Base-by-base conservation (phyloP, 2,797 vertebrate genomes). In the Sorex maritimensis region DNA sequence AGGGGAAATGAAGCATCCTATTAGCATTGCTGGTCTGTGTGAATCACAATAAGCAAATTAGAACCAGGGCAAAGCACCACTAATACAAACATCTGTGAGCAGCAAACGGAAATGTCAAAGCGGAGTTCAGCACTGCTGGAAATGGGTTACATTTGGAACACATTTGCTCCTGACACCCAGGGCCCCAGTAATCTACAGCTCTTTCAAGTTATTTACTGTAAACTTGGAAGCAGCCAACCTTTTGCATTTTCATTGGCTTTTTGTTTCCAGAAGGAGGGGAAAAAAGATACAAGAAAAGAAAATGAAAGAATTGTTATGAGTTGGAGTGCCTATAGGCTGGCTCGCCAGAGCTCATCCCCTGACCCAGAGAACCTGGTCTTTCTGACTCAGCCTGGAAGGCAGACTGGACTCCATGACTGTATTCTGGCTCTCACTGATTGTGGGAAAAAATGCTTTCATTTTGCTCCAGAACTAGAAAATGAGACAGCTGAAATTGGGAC, bases 131-230 rank as follows among this genome's bases (percentile, higher is more conserved):
- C 69, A 78, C 90, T 92, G 85, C 15, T 24, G 41, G 75, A 63
- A 96, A 95, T 86, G 93, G 95, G 94, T 97, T 97, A 94, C 74
- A 94, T 96, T 94, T 95, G 94, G 94, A 97, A 95, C 82, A 85
- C 94, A 92, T 97, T 97, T 97, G 61, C 80, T 97, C 75, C 75
- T 93, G 92, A 96, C 92, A 95, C 5, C 91, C n/a, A 55, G 75
- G 82, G 73, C 44, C 81, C 0, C 8, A 89, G 88, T 95, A 93
- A 97, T 89, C 95, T 94, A 91, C 61, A 93, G 92, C 52, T 91
- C 82, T 95, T 91, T 93, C 38, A 81, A 93, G 41, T 94, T 97
- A 95, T 93, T 96, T 96, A 89, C 95, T 95, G 26, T 91, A 97
- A 97, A 96, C 83, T 93, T 90, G 61, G 69, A 86, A 96, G 94